Evolutionary conservation across 1,140 invertebrate species (phyloP).

Genomic region (Acromyrmex heyeri): DNA sequence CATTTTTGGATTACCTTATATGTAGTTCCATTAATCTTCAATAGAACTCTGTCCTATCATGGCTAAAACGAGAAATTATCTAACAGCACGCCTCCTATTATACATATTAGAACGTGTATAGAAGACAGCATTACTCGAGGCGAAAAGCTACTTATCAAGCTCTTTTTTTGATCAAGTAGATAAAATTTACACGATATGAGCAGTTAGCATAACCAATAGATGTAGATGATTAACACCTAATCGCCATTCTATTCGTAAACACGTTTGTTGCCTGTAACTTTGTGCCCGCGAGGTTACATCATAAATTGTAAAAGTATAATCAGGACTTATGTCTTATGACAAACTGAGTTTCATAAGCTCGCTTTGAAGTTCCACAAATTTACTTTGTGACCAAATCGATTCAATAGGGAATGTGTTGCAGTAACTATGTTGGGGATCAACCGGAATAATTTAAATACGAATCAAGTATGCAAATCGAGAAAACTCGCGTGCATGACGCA

Average conservation of each 20-base stretch:
- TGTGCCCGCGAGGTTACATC: slow-evolving; percentile 4
- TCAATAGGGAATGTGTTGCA: neutral
- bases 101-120: neutral
- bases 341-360: neutral
- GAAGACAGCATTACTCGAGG: neutral
- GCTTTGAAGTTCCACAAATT: slow-evolving; percentile 3
- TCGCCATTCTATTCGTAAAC: neutral
- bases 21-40: no score
- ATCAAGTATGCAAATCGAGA: slow-evolving; percentile 73
- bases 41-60: no score
- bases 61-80: no score
- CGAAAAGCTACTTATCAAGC: neutral
- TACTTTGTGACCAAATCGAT: neutral
- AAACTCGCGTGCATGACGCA: slow-evolving; percentile 29
- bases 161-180: neutral
- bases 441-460: slow-evolving; percentile 69
- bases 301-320: slow-evolving; percentile 19
- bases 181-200: neutral
- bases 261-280: neutral
- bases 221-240: neutral
- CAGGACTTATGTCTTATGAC: neutral
- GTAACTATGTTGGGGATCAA: neutral
- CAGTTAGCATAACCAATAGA: neutral
- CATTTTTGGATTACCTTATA: no score
- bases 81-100: no score